Evolutionary conservation across 2,888 invertebrate genomes (phyloP).

Genomic region (Drosophila pseudotakahashii): DNA sequence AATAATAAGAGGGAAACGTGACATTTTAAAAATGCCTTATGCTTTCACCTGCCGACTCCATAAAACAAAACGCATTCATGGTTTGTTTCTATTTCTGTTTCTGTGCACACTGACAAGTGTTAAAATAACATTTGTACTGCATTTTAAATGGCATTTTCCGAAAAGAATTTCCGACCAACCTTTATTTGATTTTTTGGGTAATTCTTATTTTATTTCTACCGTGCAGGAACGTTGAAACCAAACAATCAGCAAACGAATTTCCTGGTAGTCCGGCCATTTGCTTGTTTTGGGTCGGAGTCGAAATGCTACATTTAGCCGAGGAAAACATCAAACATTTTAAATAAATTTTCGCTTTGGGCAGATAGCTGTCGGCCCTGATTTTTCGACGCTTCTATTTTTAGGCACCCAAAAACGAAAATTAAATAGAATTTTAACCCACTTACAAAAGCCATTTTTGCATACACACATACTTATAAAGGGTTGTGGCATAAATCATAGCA

Average conservation of each 20-base stretch:
- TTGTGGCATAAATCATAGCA: too few relatives aligned
- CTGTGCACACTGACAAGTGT: conserved; percentile 51
- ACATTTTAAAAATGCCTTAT: conserved; percentile 33
- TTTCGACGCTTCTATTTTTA: conserved; percentile 47
- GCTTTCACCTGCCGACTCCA: conserved; percentile 7
- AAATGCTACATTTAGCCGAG: conserved; percentile 35
- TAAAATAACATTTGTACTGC: conserved; percentile 56
- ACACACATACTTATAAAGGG: neutral
- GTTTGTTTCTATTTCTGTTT: conserved; percentile 36
- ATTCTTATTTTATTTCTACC: neutral
- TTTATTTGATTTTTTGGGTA: neutral
- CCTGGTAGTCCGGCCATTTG: conserved; percentile 13
- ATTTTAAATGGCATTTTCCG: conserved; percentile 46
- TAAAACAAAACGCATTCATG: conserved; percentile 25
- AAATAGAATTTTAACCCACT: conserved; percentile 44
- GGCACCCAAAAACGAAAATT: conserved; percentile 55
- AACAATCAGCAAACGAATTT: conserved; percentile 43
- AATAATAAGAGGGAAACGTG: conserved; percentile 42
- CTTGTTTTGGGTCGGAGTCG: conserved; percentile 15
- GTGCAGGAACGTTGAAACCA: conserved; percentile 21
- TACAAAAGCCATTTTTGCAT: conserved; percentile 12
- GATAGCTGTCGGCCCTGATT: conserved; percentile 14
- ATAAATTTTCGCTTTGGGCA: conserved; percentile 25
- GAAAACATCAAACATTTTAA: conserved; percentile 44
- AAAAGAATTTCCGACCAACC: conserved; percentile 3